phyloP scores from a whole-genome alignment of 2,797 vertebrate species.

The Sebastes matsubarae region DNA sequence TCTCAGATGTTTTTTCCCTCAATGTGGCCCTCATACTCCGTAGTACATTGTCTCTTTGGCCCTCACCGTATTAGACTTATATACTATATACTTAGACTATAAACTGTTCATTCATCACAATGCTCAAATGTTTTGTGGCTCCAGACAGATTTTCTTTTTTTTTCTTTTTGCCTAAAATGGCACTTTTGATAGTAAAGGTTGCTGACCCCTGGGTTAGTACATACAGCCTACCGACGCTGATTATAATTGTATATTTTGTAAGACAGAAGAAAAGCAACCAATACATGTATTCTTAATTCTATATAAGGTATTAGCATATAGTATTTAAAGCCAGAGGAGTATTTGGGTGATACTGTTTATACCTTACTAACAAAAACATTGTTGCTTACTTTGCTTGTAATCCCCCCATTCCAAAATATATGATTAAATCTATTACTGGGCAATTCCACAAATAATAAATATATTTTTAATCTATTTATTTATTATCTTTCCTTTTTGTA shows the following conservation, averaged over 20 bases:
- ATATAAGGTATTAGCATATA: background rate
- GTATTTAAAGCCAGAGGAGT: background rate
- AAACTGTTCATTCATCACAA: no score
- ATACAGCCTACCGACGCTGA: background rate
- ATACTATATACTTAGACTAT: no score
- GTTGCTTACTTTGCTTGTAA: background rate
- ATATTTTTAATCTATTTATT: background rate
- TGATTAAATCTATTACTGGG: background rate
- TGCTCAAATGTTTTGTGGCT: no score
- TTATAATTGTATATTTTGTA: background rate
- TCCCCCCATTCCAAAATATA: background rate
- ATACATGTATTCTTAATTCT: background rate
- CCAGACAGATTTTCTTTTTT: no score
- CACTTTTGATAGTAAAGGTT: no score
- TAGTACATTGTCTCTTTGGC: no score
- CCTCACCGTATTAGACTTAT: no score
- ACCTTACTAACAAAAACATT: background rate
- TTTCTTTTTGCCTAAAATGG: no score
- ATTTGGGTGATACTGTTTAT: background rate
- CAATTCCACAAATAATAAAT: background rate
- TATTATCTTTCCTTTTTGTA: background rate
- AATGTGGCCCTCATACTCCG: no score
- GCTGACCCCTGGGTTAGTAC: no score
- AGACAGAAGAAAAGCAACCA: background rate
- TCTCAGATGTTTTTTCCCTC: no score